phyloP scores from a whole-genome alignment of 1,140 invertebrate species.

The Tribolium madens region DNA sequence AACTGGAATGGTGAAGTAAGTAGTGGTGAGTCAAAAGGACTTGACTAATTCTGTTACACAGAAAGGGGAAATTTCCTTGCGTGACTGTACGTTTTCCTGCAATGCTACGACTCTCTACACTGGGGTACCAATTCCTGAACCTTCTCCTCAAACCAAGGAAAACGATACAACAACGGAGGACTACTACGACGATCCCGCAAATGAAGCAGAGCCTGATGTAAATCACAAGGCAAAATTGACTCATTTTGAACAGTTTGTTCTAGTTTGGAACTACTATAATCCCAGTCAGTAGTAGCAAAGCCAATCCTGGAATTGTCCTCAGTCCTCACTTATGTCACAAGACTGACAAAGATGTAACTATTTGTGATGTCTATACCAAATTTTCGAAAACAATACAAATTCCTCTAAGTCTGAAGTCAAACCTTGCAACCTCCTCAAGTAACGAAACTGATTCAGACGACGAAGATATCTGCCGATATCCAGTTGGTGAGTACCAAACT shows the following conservation, averaged over 20 bases:
- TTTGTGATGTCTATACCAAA: constrained; percentile 75
- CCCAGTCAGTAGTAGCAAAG: neutral
- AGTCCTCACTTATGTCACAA: constrained; percentile 75
- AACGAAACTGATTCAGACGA: constrained; percentile 61
- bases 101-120: constrained; percentile 64
- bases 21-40: neutral
- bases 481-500: constrained; percentile 55
- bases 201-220: constrained; percentile 47
- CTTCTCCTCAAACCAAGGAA: constrained; percentile 55
- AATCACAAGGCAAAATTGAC: constrained; percentile 1
- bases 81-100: constrained; percentile 73
- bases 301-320: constrained; percentile 48
- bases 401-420: constrained; percentile 68
- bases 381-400: constrained; percentile 68
- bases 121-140: constrained; percentile 49
- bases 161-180: constrained; percentile 51
- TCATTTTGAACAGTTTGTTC: neutral
- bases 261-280: neutral
- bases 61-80: constrained; percentile 65
- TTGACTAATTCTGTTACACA: constrained; percentile 52
- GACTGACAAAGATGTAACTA: constrained; percentile 64
- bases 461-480: constrained; percentile 64
- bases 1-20: constrained; percentile 69
- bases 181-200: constrained; percentile 61
- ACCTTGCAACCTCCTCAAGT: constrained; percentile 61